Base-by-base conservation (phyloP, 92 coral and sea anemone genomes). In the Porites divaricata region DNA sequence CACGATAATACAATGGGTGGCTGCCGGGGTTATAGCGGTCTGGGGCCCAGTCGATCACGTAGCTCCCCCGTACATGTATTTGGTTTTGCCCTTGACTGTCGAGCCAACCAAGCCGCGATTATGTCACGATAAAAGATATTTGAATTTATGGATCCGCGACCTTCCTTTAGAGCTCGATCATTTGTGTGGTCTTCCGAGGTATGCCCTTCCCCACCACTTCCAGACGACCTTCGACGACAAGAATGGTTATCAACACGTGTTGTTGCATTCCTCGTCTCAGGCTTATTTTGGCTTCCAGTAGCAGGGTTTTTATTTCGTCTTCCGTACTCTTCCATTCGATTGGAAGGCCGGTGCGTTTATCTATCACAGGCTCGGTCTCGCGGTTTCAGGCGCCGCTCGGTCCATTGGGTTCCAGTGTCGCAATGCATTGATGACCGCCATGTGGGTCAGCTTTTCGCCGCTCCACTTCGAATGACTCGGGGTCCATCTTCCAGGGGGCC, bases 391-490 rank as follows among this genome's bases (percentile, higher is more conserved):
- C 20, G 83, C 83, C 59, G 82, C 83, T 8, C 81, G 76, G 8
- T 88, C 91, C 0, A 14, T 83, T 49, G 92, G n/a, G 81, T 84
- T 2, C 81, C 82, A 1, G 89, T 83, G 14, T 81, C 72, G 0
- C 91, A 88, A 59, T 88, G 83, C 72, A 83, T 88, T 41, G 88
- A 88, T 25, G 82, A 80, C 51, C 85, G 80, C 16, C 79, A 79
- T 56, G 80, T 79, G 19, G 73, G 80, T 9, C 85, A 71, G 77
- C 78, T 68, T 77, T 54, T 75, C 22, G n/a, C 13, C 10, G 17
- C 77, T 51, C 77, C 77, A 8, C 20, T 72, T 9, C 63, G 77
- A 41, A 52, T 81, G 8, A 19, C 17, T 2, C 67, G 59, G 71
- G 67, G 77, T 3, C 52, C 83, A 74, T 25, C 77, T 28, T 28